Base-by-base conservation (phyloP, 2,113 vertebrate genomes). In the Dasyurus viverrinus region DNA sequence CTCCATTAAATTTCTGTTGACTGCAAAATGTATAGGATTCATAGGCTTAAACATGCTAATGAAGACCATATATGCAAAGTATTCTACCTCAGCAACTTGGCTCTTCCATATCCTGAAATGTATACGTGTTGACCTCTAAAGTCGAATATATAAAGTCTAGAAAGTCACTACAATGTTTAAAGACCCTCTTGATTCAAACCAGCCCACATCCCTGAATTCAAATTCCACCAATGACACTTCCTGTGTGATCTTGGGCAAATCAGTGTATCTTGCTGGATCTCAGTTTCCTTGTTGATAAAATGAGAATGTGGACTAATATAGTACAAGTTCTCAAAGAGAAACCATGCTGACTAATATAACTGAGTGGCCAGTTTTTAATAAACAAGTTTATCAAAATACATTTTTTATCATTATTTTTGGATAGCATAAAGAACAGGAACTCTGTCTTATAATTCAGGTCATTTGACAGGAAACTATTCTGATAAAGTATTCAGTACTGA, bases 401-500 rank as follows among this genome's bases (percentile, higher is more conserved):
- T 30, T 92, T 90, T 76, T 84, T 96, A 91, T 96, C 36, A 53
- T 91, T 94, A 96, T 94, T 95, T 96, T 95, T 89, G 57, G 95
- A 92, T 53, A 93, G 91, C 91, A 94, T 90, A 97, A 95, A 96
- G 24, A 95, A 95, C 50, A 95, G 90, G 8, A 97, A 95, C 50
- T 95, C n/a, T 96, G 97, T 92, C 94, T 48, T 96, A 90, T 95
- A 54, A 92, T 98, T 93, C 90, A 97, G 89, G 96, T 92, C 97
- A 98, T 95, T 96, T 96, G 89, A 50, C 89, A 98, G 98, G 96
- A 98, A 53, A 93, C 95, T 92, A 96, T 46, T 90, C 48, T 91
- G 96, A 98, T 97, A 98, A 98, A 96, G 94, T 50, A 94, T 98
- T 97, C 90, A 97, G 68, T 54, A 92, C 95, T 97, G 96, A 98